Conservation (phyloP, 2,113 vertebrate genomes). For the Megaceryle torquata region DNA sequence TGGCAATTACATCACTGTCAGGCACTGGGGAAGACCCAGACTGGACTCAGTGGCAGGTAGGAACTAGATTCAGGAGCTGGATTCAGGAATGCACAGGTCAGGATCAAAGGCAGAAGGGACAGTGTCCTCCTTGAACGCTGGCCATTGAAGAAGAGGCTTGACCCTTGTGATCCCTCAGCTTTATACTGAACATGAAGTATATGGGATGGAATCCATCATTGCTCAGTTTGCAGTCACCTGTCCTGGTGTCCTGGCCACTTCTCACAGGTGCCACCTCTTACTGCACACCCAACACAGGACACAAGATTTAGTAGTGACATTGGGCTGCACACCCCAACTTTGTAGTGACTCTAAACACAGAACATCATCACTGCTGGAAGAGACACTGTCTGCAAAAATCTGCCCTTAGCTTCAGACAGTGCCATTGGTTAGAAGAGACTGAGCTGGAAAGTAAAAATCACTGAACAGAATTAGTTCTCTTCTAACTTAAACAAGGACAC, state of each 20-base stretch:
- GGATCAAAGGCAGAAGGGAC: too few relatives aligned
- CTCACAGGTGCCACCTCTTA: neutral
- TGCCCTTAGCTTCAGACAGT: neutral
- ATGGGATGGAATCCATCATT: too few relatives aligned
- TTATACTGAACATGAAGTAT: too few relatives aligned
- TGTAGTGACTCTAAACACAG: too few relatives aligned
- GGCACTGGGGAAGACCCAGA: neutral
- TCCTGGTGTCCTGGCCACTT: neutral
- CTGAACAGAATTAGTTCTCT: neutral
- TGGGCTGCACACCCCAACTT: too few relatives aligned
- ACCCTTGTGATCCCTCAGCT: too few relatives aligned
- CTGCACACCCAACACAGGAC: neutral
- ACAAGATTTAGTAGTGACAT: too few relatives aligned
- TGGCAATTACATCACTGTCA: neutral
- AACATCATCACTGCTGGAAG: too few relatives aligned
- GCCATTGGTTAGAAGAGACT: neutral
- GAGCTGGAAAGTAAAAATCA: neutral
- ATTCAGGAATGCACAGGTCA: neutral
- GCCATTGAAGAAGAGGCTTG: too few relatives aligned
- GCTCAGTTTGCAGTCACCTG: neutral
- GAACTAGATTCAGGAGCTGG: neutral
- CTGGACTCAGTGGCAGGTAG: neutral
- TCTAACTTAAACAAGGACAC: neutral
- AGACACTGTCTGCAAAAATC: neutral
- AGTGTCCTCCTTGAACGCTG: too few relatives aligned